Conservation (phyloP, 2,888 invertebrate genomes). For the Brenthis hecate region DNA sequence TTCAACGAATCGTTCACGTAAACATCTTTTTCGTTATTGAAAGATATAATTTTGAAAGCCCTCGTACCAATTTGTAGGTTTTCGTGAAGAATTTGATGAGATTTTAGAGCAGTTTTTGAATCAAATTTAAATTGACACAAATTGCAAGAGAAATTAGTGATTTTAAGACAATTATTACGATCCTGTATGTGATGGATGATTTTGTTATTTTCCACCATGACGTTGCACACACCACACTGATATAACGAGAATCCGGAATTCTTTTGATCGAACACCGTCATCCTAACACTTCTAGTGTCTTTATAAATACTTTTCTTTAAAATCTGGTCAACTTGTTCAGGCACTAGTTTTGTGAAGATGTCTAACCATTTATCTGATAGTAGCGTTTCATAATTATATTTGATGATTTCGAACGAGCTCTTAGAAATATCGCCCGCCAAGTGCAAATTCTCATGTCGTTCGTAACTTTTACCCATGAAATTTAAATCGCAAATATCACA, state of each 20-base stretch:
- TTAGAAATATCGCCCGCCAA: constrained; percentile 27
- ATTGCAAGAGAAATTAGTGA: constrained; percentile 17
- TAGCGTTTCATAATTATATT: constrained; percentile 48
- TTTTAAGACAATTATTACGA: constrained; percentile 29
- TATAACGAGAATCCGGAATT: constrained; percentile 49
- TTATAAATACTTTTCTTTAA: constrained; percentile 50
- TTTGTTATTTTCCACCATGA: constrained; percentile 33
- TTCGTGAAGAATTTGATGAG: constrained; percentile 44
- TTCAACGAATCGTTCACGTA: constrained; percentile 35
- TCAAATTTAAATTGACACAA: constrained; percentile 39
- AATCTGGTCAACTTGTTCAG: constrained; percentile 48
- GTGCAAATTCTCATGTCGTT: constrained; percentile 45
- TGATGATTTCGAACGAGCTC: constrained; percentile 50
- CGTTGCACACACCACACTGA: constrained; percentile 49
- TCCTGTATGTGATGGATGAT: constrained; percentile 39
- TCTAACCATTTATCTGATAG: constrained; percentile 51
- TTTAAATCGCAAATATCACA: constrained; percentile 55
- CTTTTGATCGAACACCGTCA: constrained; percentile 48
- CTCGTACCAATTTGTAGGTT: constrained; percentile 23
- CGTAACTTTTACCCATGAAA: constrained; percentile 49
- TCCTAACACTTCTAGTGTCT: constrained; percentile 43
- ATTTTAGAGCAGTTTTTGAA: constrained; percentile 6
- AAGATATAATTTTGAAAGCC: constrained; percentile 41
- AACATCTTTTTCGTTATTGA: constrained; percentile 40
- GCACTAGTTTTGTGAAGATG: constrained; percentile 48